These are phyloP conservation scores for Lottia gigantea DNA, from an alignment of 2,888 invertebrate genomes.

Conservation along the genomic window DNA sequence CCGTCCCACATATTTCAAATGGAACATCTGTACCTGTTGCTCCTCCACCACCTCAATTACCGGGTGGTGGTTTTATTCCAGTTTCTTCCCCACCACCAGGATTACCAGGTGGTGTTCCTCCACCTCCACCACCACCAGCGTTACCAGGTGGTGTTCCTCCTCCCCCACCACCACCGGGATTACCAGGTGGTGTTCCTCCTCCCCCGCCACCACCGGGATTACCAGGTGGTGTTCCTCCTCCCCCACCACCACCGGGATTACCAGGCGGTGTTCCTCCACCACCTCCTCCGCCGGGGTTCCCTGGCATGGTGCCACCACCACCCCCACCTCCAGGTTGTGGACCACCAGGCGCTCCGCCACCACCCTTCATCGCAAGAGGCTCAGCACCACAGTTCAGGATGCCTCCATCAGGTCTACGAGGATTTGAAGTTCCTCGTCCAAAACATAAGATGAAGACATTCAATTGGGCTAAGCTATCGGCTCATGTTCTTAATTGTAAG, in stretches of 20 bases:
- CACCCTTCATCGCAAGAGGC: conserved; percentile 46
- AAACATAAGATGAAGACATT: conserved; percentile 96
- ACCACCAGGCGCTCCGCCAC: conserved; percentile 51
- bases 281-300: conserved; percentile 34
- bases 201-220: conserved; percentile 37
- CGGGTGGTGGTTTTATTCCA: conserved; percentile 51
- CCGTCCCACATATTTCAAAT: conserved; percentile 25
- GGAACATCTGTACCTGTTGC: conserved; percentile 30
- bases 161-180: conserved; percentile 64
- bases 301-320: conserved; percentile 37
- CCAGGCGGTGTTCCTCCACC: conserved; percentile 51
- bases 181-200: conserved; percentile 52
- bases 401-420: conserved; percentile 23
- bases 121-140: conserved; percentile 32
- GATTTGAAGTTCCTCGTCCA: conserved; percentile 81
- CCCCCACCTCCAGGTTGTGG: conserved; percentile 45
- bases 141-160: conserved; percentile 54
- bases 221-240: conserved; percentile 29
- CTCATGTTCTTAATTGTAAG: conserved; percentile 49
- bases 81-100: conserved; percentile 44
- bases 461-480: conserved; percentile 96
- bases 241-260: conserved; percentile 32
- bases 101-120: conserved; percentile 27
- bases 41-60: conserved; percentile 62
- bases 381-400: conserved; percentile 48